phyloP scores from a whole-genome alignment of 2,888 invertebrate species.

The Atethmia centrago region DNA sequence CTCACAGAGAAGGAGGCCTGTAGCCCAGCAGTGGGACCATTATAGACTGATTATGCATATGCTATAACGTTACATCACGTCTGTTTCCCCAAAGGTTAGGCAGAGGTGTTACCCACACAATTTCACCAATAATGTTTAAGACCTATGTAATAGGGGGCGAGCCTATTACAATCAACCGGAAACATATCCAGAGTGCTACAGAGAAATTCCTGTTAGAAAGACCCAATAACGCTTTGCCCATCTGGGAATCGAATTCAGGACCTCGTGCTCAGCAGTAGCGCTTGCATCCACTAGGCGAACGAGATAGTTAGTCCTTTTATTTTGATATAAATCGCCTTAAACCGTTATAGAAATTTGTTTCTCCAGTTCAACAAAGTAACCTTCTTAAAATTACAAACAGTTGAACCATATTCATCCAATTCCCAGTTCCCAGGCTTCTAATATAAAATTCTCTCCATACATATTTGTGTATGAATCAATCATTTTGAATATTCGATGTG shows the following conservation, averaged over 20 bases:
- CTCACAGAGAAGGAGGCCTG: no score
- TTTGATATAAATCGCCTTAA: background rate
- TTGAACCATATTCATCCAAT: conserved; percentile 10
- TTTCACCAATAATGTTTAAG: background rate
- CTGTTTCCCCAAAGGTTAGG: background rate
- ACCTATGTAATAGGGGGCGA: background rate
- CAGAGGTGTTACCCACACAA: background rate
- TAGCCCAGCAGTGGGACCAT: no score
- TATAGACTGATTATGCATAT: no score
- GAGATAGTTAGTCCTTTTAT: background rate
- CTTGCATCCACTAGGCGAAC: background rate
- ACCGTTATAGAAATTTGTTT: background rate
- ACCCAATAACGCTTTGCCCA: background rate
- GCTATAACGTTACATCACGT: background rate
- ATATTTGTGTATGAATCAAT: conserved; percentile 62
- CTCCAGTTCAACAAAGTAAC: background rate
- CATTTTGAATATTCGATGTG: conserved; percentile 64
- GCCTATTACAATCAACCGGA: background rate
- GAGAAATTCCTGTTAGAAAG: background rate
- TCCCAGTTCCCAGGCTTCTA: conserved; percentile 44
- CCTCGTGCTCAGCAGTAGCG: background rate
- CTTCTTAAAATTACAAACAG: conserved; percentile 7
- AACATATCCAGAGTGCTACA: background rate
- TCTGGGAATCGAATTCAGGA: background rate
- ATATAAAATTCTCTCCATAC: conserved; percentile 34